Evolutionary conservation across 2,888 invertebrate species (phyloP).

Genomic region (Cynaeus angustus): DNA sequence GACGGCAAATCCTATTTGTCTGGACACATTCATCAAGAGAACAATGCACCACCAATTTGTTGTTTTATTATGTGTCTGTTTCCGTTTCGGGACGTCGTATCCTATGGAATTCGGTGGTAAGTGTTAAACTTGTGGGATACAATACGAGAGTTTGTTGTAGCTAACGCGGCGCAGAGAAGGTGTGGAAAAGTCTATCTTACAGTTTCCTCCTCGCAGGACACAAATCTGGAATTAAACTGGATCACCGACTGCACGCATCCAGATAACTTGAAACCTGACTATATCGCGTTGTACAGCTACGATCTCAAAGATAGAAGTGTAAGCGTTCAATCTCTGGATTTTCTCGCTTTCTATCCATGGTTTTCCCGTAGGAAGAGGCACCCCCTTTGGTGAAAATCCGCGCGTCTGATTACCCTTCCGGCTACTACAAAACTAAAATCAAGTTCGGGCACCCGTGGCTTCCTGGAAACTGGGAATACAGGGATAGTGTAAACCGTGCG

Average conservation of each 20-base stretch:
- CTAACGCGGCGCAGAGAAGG: conserved; percentile 50
- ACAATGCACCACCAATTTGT: conserved; percentile 18
- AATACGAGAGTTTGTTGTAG: conserved; percentile 3
- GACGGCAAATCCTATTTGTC: neutral
- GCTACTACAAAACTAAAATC: conserved; percentile 73
- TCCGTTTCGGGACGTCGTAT: conserved; percentile 14
- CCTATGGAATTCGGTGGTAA: conserved; percentile 33
- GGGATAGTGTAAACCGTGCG: conserved; percentile 62
- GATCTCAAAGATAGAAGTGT: conserved; percentile 67
- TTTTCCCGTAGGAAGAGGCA: conserved; percentile 70
- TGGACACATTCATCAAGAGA: neutral
- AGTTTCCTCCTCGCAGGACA: conserved; percentile 72
- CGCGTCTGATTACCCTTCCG: conserved; percentile 68
- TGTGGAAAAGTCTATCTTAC: conserved; percentile 74
- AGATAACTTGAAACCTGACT: conserved; percentile 64
- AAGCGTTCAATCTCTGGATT: conserved; percentile 51
- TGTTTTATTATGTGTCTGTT: conserved; percentile 19
- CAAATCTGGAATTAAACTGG: conserved; percentile 74
- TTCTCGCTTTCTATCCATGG: neutral
- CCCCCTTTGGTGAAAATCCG: conserved; percentile 69
- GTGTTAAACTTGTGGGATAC: neutral
- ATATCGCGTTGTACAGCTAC: conserved; percentile 65
- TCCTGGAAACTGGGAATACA: conserved; percentile 77
- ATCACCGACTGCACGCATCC: conserved; percentile 68
- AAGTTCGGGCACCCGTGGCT: conserved; percentile 75